Conservation (phyloP, 2,113 vertebrate genomes). For the Hypomesus transpacificus region DNA sequence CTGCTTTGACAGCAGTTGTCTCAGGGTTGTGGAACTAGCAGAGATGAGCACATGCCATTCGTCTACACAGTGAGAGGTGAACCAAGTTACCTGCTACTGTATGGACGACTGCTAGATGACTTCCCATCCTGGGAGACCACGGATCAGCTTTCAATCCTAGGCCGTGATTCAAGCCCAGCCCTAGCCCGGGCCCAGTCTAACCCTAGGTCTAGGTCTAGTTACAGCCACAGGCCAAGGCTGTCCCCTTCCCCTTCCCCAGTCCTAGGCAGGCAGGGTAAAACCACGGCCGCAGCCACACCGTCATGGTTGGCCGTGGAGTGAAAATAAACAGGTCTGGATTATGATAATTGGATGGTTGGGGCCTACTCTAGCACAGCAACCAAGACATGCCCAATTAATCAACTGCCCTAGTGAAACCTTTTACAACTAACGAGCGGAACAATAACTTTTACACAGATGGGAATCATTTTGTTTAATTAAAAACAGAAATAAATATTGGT, state of each 20-base stretch:
- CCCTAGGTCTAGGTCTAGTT: no score
- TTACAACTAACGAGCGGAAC: constrained; percentile 77
- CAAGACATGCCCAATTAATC: constrained; percentile 83
- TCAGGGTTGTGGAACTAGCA: no score
- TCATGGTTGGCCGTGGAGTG: constrained; percentile 63
- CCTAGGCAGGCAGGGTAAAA: constrained; percentile 60
- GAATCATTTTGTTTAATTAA: constrained; percentile 86
- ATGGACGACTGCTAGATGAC: no score
- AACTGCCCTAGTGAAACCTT: constrained; percentile 78
- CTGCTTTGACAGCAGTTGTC: no score
- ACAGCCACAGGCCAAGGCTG: neutral
- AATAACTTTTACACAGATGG: constrained; percentile 84
- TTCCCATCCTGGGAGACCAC: neutral
- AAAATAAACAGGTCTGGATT: constrained; percentile 86
- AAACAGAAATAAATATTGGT: constrained; percentile 83
- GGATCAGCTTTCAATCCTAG: no score
- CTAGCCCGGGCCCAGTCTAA: no score
- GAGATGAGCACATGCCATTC: no score
- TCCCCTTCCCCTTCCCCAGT: constrained; percentile 18
- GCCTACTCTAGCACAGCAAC: constrained; percentile 58
- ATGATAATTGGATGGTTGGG: constrained; percentile 84
- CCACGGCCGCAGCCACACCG: constrained; percentile 28
- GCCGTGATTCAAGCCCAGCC: neutral
- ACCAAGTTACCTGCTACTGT: no score
- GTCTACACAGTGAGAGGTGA: no score